Evolutionary conservation across 2,113 vertebrate genomes (phyloP).

Genomic region (Pedionomus torquatus): DNA sequence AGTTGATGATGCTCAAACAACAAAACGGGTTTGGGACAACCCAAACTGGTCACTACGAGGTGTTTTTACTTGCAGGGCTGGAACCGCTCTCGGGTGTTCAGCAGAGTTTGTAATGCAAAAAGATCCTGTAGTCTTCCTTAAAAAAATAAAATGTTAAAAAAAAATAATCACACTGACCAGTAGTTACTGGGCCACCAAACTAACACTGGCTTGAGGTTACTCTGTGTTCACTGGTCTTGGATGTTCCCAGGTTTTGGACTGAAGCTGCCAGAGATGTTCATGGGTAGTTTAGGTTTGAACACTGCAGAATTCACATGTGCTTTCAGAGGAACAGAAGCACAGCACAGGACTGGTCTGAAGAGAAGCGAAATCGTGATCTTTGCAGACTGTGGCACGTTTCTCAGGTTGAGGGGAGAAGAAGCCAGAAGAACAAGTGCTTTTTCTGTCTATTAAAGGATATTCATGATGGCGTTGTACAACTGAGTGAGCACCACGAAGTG

Average conservation of each 20-base stretch:
- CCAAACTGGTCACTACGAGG: constrained; percentile 23
- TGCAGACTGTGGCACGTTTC: constrained; percentile 57
- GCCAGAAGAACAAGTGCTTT: constrained; percentile 68
- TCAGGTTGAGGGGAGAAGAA: constrained; percentile 40
- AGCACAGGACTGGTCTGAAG: constrained; percentile 60
- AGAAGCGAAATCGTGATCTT: constrained; percentile 26
- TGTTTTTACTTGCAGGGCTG: constrained; percentile 42
- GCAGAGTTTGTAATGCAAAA: constrained; percentile 72
- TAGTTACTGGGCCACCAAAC: constrained; percentile 41
- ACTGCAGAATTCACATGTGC: constrained; percentile 60
- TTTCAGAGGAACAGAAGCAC: constrained; percentile 54
- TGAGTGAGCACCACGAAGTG: constrained; percentile 97
- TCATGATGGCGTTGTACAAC: constrained; percentile 98
- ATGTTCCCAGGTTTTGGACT: constrained; percentile 60
- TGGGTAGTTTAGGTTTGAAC: constrained; percentile 39
- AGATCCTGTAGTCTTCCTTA: constrained; percentile 61
- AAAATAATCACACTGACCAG: constrained; percentile 56
- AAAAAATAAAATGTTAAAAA: constrained; percentile 59
- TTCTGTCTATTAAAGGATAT: constrained; percentile 84
- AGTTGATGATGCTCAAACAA: constrained; percentile 3
- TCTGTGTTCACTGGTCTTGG: constrained; percentile 47
- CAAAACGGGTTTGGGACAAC: constrained; percentile 30
- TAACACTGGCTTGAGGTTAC: constrained; percentile 66
- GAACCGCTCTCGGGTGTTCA: neutral
- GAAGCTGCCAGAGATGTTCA: constrained; percentile 62